Percentiles rank a stretch among this genome's conserved stretches.
These are phyloP conservation scores for Ceryle rudis DNA, from an alignment of 2,797 vertebrate species.

Conservation along the genomic window DNA sequence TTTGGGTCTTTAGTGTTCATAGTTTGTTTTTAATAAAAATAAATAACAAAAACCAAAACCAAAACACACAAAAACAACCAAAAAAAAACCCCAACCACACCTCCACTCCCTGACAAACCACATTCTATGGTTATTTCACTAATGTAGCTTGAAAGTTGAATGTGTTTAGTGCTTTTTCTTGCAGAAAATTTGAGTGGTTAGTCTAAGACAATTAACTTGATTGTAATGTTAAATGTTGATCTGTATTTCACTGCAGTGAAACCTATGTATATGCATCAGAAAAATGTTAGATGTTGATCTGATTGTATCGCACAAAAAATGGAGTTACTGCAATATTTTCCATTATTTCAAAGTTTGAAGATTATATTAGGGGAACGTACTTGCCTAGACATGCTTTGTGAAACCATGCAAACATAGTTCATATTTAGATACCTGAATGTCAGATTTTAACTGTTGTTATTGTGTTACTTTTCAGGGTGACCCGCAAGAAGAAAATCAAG, in stretches of 20 bases:
- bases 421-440: background rate
- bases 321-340: background rate
- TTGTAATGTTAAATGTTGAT: background rate
- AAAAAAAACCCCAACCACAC: background rate
- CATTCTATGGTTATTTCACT: background rate
- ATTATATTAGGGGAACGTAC: background rate
- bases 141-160: background rate
- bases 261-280: background rate
- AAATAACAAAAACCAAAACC: background rate
- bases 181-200: background rate
- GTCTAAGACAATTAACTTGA: background rate
- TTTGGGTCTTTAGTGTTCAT: background rate
- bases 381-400: background rate
- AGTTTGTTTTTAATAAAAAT: background rate
- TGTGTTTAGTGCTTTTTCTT: background rate
- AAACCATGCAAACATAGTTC: background rate
- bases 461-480: conserved; percentile 55
- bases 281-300: background rate
- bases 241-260: background rate
- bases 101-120: background rate
- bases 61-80: no score
- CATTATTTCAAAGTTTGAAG: background rate
- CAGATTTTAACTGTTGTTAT: background rate
- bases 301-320: background rate
- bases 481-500: conserved; percentile 21